Percentiles rank a stretch among this genome's conserved stretches.
Conservation (phyloP, 2,888 invertebrate species). For the Galeopsomyia nigrocyanea region DNA sequence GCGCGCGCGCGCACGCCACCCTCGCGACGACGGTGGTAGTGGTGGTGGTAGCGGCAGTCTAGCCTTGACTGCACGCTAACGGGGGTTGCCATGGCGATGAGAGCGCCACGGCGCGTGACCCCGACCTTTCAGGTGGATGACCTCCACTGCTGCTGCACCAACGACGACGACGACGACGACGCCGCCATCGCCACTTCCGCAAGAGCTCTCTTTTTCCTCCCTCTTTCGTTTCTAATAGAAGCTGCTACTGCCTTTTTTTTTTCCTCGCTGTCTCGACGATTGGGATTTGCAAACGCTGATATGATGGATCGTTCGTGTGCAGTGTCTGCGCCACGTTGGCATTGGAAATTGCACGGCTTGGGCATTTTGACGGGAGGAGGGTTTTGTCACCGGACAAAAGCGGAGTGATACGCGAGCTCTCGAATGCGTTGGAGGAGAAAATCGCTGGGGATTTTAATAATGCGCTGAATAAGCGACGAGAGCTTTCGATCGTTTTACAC, state of each 20-base stretch:
- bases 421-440: too few relatives aligned
- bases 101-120: constrained; percentile 63
- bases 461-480: too few relatives aligned
- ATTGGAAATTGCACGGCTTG: too few relatives aligned
- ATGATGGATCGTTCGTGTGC: constrained; percentile 8
- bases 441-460: too few relatives aligned
- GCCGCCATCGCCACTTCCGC: constrained; percentile 57
- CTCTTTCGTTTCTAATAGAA: constrained; percentile 1
- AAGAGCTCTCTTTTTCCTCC: not conserved
- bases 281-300: too few relatives aligned
- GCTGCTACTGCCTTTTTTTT: too few relatives aligned
- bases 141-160: constrained; percentile 63
- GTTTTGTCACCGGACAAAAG: too few relatives aligned
- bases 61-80: constrained; percentile 64
- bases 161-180: constrained; percentile 48
- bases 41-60: constrained; percentile 53
- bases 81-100: constrained; percentile 66
- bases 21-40: constrained; percentile 13
- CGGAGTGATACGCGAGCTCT: too few relatives aligned
- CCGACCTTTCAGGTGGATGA: constrained; percentile 70
- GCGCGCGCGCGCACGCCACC: not conserved
- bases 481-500: too few relatives aligned
- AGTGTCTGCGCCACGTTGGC: not conserved
- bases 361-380: too few relatives aligned
- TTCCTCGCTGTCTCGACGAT: too few relatives aligned